Percentiles rank a stretch among this genome's conserved stretches.
Conservation (phyloP, 2,113 vertebrate genomes). For the Myrmophylax atrothorax region DNA sequence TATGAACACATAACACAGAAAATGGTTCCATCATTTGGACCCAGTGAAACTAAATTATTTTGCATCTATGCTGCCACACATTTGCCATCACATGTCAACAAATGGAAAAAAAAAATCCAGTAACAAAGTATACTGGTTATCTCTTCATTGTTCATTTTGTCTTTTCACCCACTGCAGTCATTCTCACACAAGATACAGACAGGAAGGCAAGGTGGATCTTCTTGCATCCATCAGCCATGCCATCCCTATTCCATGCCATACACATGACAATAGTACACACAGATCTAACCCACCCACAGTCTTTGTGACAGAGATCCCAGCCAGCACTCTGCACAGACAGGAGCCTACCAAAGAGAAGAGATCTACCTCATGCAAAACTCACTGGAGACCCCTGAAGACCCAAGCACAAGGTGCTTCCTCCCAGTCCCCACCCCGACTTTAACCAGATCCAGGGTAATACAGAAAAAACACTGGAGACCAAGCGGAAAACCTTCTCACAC, state of each 20-base stretch:
- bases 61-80: not conserved
- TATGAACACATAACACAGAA: not conserved
- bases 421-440: not conserved
- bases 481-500: not conserved
- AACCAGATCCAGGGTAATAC: not conserved
- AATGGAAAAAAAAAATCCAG: not conserved
- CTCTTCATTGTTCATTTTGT: not conserved
- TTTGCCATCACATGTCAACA: not conserved
- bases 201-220: not conserved
- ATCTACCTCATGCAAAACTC: not conserved
- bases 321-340: not conserved
- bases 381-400: not conserved
- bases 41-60: not conserved
- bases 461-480: not conserved
- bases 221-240: not conserved
- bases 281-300: not conserved
- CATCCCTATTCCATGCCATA: not conserved
- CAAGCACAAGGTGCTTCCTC: not conserved
- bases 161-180: not conserved
- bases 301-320: not conserved
- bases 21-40: not conserved
- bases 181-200: not conserved
- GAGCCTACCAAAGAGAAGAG: not conserved
- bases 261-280: rapidly evolving
- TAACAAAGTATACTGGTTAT: not conserved